Evolutionary conservation across 2,797 vertebrate genomes (phyloP).

Genomic region (Mus minutoides): DNA sequence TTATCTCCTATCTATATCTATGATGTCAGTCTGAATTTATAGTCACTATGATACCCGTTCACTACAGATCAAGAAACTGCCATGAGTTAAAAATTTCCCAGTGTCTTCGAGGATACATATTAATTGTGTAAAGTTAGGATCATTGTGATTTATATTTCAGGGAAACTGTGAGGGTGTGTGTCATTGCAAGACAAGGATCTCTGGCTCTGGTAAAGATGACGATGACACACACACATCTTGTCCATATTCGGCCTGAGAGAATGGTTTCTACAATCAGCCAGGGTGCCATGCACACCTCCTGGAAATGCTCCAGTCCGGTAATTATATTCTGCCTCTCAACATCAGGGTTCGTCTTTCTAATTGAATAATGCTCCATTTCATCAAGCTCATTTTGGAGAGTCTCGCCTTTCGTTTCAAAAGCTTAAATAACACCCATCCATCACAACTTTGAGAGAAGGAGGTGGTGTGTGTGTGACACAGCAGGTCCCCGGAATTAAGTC

Average conservation of each 20-base stretch:
- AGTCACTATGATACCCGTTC: not conserved
- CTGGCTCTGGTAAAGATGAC: not conserved
- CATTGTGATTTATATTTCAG: not conserved
- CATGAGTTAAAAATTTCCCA: not conserved
- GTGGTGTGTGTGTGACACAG: not conserved
- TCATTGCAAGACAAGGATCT: not conserved
- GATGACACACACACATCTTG: not conserved
- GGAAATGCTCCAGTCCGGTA: constrained; percentile 53
- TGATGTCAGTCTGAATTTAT: not conserved
- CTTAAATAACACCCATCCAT: constrained; percentile 68
- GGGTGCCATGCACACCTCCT: constrained; percentile 32
- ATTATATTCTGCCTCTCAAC: constrained; percentile 67
- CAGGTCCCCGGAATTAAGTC: constrained; percentile 41
- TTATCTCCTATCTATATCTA: not conserved
- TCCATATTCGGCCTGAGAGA: not conserved
- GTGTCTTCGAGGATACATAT: not conserved
- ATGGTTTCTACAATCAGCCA: constrained; percentile 20
- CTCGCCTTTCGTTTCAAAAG: constrained; percentile 52
- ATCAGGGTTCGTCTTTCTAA: constrained; percentile 64
- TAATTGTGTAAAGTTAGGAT: not conserved
- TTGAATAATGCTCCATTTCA: constrained; percentile 72
- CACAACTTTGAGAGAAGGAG: not conserved
- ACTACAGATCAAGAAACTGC: not conserved
- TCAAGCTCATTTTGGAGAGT: constrained; percentile 58
- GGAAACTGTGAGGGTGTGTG: not conserved